phyloP scores from a whole-genome alignment of 2,797 vertebrate species.

The Podarcis lilfordi region DNA sequence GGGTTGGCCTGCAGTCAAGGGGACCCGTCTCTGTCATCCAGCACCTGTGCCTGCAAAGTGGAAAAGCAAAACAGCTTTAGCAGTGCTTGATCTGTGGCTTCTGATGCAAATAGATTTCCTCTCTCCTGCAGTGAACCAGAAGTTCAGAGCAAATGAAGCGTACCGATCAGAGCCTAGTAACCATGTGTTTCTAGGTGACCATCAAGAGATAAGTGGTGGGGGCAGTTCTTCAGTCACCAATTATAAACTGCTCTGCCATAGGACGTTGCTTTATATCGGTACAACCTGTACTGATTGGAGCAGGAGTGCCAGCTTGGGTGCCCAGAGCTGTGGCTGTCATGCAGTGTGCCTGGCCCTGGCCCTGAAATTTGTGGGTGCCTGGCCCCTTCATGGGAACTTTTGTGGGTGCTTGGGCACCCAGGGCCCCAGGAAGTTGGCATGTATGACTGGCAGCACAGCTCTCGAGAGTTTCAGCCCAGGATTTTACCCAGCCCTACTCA shows the following conservation, averaged over 20 bases:
- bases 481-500: too few species aligned
- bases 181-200: conserved; percentile 63
- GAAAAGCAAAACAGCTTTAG: not conserved
- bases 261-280: not conserved
- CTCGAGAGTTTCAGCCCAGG: not conserved
- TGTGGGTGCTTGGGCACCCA: too few species aligned
- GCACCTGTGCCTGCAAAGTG: not conserved
- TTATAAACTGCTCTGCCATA: not conserved
- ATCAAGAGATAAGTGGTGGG: conserved; percentile 4
- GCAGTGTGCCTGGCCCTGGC: too few species aligned
- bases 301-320: too few species aligned
- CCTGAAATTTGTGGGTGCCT: too few species aligned
- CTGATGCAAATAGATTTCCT: conserved; percentile 15
- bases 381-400: too few species aligned
- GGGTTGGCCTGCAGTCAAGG: not conserved
- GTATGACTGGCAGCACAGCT: not conserved
- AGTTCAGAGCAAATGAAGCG: conserved; percentile 23
- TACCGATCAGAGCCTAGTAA: conserved; percentile 39
- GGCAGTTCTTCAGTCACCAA: not conserved
- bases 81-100: not conserved
- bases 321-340: too few species aligned
- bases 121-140: too few species aligned
- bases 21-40: not conserved
- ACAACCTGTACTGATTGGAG: not conserved
- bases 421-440: too few species aligned